Conservation (phyloP, 2,888 invertebrate species). For the Hanleya hanleyi region DNA sequence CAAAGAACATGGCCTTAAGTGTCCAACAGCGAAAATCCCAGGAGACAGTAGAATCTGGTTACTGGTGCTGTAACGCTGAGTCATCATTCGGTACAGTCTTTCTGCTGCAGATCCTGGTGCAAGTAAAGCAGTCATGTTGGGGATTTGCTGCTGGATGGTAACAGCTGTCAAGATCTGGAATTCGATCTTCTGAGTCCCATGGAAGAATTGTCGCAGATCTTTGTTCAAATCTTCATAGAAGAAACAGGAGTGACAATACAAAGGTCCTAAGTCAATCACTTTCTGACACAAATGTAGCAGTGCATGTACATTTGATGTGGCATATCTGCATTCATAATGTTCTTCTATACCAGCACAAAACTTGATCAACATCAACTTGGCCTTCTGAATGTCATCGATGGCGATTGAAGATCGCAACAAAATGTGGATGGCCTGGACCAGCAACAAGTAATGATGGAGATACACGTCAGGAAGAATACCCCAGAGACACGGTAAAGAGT, state of each 20-base stretch:
- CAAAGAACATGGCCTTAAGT: neutral
- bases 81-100: neutral
- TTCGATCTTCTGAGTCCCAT: slow-evolving; percentile 26
- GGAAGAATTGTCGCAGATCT: slow-evolving; percentile 19
- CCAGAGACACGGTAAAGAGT: slow-evolving; percentile 18
- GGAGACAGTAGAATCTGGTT: neutral
- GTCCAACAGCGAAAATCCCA: neutral
- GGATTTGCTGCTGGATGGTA: slow-evolving; percentile 18
- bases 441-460: neutral
- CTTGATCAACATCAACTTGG: neutral
- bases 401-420: neutral
- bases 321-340: too few relatives aligned
- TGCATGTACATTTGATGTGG: slow-evolving; percentile 12
- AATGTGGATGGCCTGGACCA: neutral
- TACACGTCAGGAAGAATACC: slow-evolving; percentile 16
- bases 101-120: neutral
- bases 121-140: neutral
- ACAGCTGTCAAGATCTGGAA: slow-evolving; percentile 20
- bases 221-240: slow-evolving; percentile 28
- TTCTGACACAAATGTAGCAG: slow-evolving; percentile 14
- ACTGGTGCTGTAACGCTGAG: neutral
- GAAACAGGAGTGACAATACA: slow-evolving; percentile 24
- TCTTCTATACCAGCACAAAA: slow-evolving; percentile 2
- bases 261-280: slow-evolving; percentile 14
- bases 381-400: neutral